Evolutionary conservation across 2,888 invertebrate species (phyloP).

Genomic region (Galerucella calmariensis): DNA sequence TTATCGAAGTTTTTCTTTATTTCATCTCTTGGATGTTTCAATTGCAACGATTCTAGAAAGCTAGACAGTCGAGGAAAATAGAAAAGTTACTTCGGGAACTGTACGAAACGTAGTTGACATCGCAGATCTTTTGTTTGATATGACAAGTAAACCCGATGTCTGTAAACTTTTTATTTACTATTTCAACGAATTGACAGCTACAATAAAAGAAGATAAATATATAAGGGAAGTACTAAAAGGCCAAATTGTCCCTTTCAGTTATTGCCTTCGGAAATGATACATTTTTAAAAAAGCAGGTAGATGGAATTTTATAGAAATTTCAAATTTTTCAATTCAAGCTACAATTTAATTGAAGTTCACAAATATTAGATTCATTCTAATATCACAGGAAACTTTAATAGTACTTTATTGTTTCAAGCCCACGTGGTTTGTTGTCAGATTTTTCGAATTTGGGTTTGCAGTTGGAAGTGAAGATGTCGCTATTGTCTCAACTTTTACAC

Average conservation of each 20-base stretch:
- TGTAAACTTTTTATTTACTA: slow-evolving; percentile 1
- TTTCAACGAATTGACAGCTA: background rate
- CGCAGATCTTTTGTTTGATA: slow-evolving; percentile 10
- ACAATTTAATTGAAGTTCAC: too few relatives aligned
- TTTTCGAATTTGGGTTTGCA: too few relatives aligned
- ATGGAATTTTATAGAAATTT: background rate
- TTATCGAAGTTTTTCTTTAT: slow-evolving; percentile 11
- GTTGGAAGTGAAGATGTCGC: too few relatives aligned
- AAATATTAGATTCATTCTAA: too few relatives aligned
- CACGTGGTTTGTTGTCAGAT: too few relatives aligned
- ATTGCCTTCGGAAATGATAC: background rate
- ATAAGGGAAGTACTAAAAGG: background rate
- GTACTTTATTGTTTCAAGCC: too few relatives aligned
- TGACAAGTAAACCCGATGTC: slow-evolving; percentile 5
- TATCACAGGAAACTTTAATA: too few relatives aligned
- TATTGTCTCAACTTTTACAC: too few relatives aligned
- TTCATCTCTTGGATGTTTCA: background rate
- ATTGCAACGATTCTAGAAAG: slow-evolving; percentile 9
- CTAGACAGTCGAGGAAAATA: slow-evolving; percentile 1
- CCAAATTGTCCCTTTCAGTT: background rate
- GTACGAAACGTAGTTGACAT: slow-evolving; percentile 2
- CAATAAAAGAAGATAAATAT: background rate
- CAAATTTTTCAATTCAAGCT: too few relatives aligned
- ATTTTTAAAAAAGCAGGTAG: background rate
- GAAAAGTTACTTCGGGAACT: slow-evolving; percentile 8